Evolutionary conservation across 2,888 invertebrate species (phyloP), one percentile per base, ranked within the genome.

Genomic region (Chloroclysta siterata): DNA sequence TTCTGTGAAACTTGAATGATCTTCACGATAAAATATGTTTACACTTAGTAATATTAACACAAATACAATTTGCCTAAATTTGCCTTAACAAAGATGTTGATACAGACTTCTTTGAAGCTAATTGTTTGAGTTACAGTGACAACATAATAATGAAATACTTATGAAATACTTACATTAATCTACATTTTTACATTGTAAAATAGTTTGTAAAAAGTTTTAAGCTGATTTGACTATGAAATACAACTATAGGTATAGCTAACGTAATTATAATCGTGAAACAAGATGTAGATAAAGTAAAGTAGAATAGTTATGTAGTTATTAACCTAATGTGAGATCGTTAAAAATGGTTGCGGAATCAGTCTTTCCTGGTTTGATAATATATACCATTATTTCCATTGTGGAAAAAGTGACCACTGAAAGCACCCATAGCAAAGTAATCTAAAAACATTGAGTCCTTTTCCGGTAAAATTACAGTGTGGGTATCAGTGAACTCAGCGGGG

Each of bases 1-100:
- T 90, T 91, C 90, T 87, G 82, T 80, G 89, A 90, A 90, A 90
- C 89, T 84, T 83, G 80, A 82, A 81, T 82, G 76, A 76, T 79
- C 78, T 75, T 71, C 75, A 76, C 76, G 70, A 76, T 77, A 74
- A 75, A 79, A 80, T 75, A 72, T 85, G 87, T 87, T 78, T 86
- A 86, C 84, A 88, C 68, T 75, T 11, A 39, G 11, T 39, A 76
- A 47, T 42, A 67, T 64, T 63, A 60, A 62, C 53, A 68, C 64
- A 60, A 63, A 63, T 65, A 63, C 65, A 64, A 60, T 68, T 52
- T 65, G 75, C 74, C 75, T 80, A 81, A 78, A 48, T 71, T 73
- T 68, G 63, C 69, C 69, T 63, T 65, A 63, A 60, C 69, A 65
- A 57, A 76, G 74, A 72, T 76, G 66, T 72, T 73, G 71, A 78